phyloP scores from a whole-genome alignment of 2,113 vertebrate genomes.

The Sander vitreus region DNA sequence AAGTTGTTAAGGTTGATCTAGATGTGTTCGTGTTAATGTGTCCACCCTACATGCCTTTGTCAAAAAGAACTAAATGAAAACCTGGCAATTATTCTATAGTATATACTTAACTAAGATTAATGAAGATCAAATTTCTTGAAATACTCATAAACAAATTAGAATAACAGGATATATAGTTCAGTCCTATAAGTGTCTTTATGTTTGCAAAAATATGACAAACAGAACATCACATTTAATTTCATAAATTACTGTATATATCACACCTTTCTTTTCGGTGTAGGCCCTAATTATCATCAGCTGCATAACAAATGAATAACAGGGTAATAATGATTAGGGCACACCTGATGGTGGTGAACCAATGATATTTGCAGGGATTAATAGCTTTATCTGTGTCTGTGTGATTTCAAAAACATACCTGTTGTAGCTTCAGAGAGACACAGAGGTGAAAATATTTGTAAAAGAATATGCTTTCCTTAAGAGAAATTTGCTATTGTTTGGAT shows the following conservation, averaged over 20 bases:
- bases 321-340: conserved; percentile 53
- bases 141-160: not conserved
- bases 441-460: conserved; percentile 36
- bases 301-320: conserved; percentile 61
- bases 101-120: no score
- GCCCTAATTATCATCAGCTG: conserved; percentile 47
- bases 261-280: conserved; percentile 16
- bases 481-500: conserved; percentile 69
- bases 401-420: conserved; percentile 55
- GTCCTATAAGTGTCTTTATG: not conserved
- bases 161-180: not conserved
- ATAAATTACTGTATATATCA: not conserved
- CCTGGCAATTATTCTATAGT: not conserved
- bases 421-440: conserved; percentile 33
- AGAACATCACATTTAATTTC: conserved; percentile 18
- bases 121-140: not conserved
- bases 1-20: not conserved
- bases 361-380: conserved; percentile 45
- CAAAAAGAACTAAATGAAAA: not conserved
- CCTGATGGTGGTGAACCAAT: conserved; percentile 51
- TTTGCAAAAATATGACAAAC: conserved; percentile 1
- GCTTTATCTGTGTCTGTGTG: conserved; percentile 45
- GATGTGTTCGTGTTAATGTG: not conserved
- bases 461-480: conserved; percentile 49
- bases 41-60: not conserved